These are phyloP conservation scores for Cordilura impudica DNA, from an alignment of 2,888 invertebrate species.

Conservation along the genomic window DNA sequence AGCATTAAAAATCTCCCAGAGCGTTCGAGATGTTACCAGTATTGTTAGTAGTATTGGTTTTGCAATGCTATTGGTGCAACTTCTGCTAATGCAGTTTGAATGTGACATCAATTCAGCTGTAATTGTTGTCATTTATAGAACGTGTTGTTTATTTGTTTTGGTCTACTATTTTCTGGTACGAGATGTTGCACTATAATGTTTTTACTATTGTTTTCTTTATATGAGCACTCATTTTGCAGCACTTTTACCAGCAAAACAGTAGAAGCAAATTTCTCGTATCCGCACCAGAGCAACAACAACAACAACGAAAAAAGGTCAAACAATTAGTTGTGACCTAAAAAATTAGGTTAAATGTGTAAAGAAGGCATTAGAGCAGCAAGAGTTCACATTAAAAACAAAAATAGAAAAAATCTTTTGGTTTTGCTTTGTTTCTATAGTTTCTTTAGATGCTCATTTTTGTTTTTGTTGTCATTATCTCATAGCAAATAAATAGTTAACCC, in stretches of 20 bases:
- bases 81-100: neutral
- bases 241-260: slow-evolving; percentile 16
- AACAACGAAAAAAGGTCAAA: slow-evolving; percentile 46
- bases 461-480: slow-evolving; percentile 4
- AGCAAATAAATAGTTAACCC: neutral
- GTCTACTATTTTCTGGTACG: neutral
- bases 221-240: slow-evolving; percentile 14
- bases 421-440: neutral
- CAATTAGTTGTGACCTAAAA: slow-evolving; percentile 61
- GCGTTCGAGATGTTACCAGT: neutral
- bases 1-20: neutral
- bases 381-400: slow-evolving; percentile 9
- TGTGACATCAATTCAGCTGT: slow-evolving; percentile 31
- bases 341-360: slow-evolving; percentile 31
- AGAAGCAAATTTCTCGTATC: slow-evolving; percentile 20
- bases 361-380: slow-evolving; percentile 34
- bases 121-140: slow-evolving; percentile 47
- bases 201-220: slow-evolving; percentile 13
- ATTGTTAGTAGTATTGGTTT: neutral
- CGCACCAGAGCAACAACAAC: slow-evolving; percentile 4
- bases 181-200: slow-evolving; percentile 19
- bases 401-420: neutral
- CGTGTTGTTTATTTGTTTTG: slow-evolving; percentile 15
- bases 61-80: neutral
- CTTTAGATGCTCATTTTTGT: slow-evolving; percentile 9